Evolutionary conservation across 2,797 vertebrate species (phyloP).

Genomic region (Denticeps clupeoides): DNA sequence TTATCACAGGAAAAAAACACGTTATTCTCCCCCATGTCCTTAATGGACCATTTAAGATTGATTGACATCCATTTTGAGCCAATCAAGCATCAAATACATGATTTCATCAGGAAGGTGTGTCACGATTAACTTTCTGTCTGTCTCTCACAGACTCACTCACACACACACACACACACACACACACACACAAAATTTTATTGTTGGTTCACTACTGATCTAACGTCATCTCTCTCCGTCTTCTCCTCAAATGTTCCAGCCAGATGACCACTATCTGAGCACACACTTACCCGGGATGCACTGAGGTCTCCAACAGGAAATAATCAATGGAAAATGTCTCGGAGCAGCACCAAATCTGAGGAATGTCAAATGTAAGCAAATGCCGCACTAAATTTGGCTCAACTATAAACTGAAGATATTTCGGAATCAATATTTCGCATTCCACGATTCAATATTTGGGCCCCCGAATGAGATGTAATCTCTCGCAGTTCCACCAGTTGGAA

Average conservation of each 20-base stretch:
- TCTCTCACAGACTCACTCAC: neutral
- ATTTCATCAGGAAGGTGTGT: no score
- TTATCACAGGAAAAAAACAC: no score
- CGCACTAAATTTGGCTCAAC: conserved; percentile 38
- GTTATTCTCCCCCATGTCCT: no score
- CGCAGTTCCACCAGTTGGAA: conserved; percentile 32
- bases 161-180: neutral
- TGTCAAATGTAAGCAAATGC: conserved; percentile 14
- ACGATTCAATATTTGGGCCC: conserved; percentile 28
- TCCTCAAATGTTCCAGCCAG: conserved; percentile 9
- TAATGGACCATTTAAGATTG: no score
- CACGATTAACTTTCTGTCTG: conserved; percentile 6
- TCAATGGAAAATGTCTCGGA: conserved; percentile 38
- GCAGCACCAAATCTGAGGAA: conserved; percentile 39
- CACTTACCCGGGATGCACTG: conserved; percentile 32
- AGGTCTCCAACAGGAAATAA: conserved; percentile 46
- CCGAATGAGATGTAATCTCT: conserved; percentile 34
- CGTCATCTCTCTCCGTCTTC: neutral
- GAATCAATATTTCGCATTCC: conserved; percentile 36
- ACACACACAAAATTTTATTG: no score
- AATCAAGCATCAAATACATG: no score
- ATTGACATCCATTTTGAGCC: no score
- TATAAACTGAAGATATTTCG: conserved; percentile 36
- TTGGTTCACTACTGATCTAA: no score
- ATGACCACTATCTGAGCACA: conserved; percentile 45